Evolutionary conservation across 37 sponge, comb jelly and placozoan species (phyloP), one percentile per base, ranked within the genome.

Genomic region (Amphimedon queenslandica): DNA sequence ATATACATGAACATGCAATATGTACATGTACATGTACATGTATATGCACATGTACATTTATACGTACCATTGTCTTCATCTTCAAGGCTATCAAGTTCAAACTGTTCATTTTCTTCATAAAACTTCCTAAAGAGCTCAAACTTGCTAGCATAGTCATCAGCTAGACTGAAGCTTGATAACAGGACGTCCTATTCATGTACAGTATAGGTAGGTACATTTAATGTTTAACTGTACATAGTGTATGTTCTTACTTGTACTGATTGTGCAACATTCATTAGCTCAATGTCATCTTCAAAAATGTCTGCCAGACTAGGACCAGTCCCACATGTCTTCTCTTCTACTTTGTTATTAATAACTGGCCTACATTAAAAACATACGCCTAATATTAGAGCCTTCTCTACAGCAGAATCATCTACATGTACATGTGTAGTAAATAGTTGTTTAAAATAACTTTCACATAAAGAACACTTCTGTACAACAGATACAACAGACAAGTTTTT

Each of bases 81-180:
- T 39, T 70, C 32, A 43, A 98, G 67, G 31, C 41, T 58, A 3
- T 83, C 81, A 6, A 89, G 29, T 56, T 98, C 86, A 61, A 91
- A 65, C 13, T 47, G 69, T 47, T 95, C 88, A 69, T 98, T 98
- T 29, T 88, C 87, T 21, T 69, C 38, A 47, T 77, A 98, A 66
- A 92, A 95, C 36, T 69, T 77, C 37, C 90, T 78, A 79, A 89
- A 98, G 16, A 93, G 93, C 55, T 92, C 93, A 89, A 90, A 98
- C 85, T 85, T 95, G 36, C 73, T 72, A 13, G 90, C 74, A 69
- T 98, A 98, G 60, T 89, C 86, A 40, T 83, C 68, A 16, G 93
- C 93, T 33, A 77, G 61, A 55, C 79, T 71, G 82, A 94, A 97
- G 4, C 87, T 72, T 65, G 20, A 51, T 61, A 31, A 97, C 37